phyloP scores from a whole-genome alignment of 2,797 vertebrate species.

The Anabas testudineus region DNA sequence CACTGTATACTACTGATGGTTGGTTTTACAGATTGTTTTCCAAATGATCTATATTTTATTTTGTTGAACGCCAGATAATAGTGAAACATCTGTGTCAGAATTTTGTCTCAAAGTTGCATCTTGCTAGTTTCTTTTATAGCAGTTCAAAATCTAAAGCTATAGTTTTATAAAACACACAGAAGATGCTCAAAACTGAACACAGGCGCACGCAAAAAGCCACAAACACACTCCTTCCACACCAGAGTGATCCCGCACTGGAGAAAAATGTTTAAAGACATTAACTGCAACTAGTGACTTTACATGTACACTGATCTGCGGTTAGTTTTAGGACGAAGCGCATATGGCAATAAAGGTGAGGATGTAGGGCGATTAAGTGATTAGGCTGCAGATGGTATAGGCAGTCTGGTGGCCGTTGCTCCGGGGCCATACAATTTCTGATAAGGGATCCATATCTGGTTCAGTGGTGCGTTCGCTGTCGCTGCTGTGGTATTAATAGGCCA shows the following conservation, averaged over 20 bases:
- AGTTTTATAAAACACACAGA: neutral
- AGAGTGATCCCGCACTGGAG: constrained; percentile 24
- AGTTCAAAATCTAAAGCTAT: too few relatives aligned
- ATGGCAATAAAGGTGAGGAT: constrained; percentile 59
- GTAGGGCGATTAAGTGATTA: constrained; percentile 57
- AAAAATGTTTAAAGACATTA: constrained; percentile 48
- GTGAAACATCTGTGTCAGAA: neutral
- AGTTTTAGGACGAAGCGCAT: constrained; percentile 56
- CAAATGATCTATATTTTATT: neutral
- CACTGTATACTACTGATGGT: neutral
- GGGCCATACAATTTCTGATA: constrained; percentile 57
- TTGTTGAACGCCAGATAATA: neutral
- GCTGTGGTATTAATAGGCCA: constrained; percentile 69
- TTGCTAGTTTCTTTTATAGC: neutral
- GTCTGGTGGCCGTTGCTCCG: constrained; percentile 39
- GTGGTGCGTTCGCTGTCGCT: constrained; percentile 59
- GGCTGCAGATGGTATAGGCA: constrained; percentile 63
- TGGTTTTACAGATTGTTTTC: neutral
- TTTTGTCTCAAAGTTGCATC: neutral
- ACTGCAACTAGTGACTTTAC: constrained; percentile 38
- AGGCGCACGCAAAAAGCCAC: neutral
- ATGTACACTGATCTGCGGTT: constrained; percentile 47
- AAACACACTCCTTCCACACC: neutral
- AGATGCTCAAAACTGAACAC: neutral
- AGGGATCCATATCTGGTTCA: constrained; percentile 66